Base-by-base conservation (phyloP, 1,140 invertebrate genomes). In the Mylabris phalerata region DNA sequence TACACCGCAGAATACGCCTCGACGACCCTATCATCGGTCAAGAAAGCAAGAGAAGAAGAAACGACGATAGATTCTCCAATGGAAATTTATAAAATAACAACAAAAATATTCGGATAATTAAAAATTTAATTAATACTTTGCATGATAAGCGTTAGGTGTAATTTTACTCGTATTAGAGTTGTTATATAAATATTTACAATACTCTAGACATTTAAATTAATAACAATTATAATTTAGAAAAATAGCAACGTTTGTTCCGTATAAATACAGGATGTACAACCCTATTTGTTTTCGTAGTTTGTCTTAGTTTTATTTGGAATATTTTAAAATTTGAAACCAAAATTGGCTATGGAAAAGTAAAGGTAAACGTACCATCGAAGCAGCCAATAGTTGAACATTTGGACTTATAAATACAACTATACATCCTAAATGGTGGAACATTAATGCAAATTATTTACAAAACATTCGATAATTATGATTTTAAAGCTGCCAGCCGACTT, bases 401-500 rank as follows among this genome's bases (percentile, higher is more conserved):
- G 19, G 19, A 19, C 19, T 19, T 19, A 19, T 19, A 19, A 19
- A 19, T 19, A 19, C 19, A 1, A 19, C 19, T 19, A 19, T 19
- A 19, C 19, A 19, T 19, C 19, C 19, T 19, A 19, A 19, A 19
- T 19, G 1, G 19, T 19, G 19, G 19, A 19, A 19, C 19, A 19
- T 19, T 19, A 19, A 40, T 40, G 39, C 10, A 40, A 7, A 10
- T 40, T 7, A 7, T 40, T 40, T 32, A 7, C 7, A 32, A 4
- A 32, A 32, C 7, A 32, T 5, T 32, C 32, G 4, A 32, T 7
- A 32, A 13, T 65, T 87, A 94, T 74, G 88, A 92, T 56, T 89
- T 80, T 24, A 95, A 77, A 32, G 90, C 89, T 71, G 93, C 83
- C 44, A 95, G 76, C 64, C 92, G 76, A 58, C 83, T 86, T 73